Base-by-base conservation (phyloP, 1,140 invertebrate species). In the Pseudomyrmex concolor region DNA sequence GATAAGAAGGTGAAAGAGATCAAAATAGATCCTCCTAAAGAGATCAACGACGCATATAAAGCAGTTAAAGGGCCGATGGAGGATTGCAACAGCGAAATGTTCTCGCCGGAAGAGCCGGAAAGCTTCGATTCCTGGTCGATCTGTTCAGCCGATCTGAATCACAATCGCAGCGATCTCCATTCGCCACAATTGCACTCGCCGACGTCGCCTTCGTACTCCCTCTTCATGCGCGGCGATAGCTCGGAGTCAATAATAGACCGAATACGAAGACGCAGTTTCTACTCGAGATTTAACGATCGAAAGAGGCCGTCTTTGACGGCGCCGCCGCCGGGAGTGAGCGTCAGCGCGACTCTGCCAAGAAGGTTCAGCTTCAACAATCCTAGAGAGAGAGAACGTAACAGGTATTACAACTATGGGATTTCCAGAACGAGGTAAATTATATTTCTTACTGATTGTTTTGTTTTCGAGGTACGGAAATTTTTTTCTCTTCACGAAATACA, bases 251-350 rank as follows among this genome's bases (percentile, higher is more conserved):
- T 98, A 12, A 96, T 96, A 50, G 97, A 98, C 89, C 95, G 98
- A 85, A 98, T 98, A 83, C 95, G 97, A 86, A 95, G 98, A 19
- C 98, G 98, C 91, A 98, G 97, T 91, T 98, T 97, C 93, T 98
- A 98, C 90, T 96, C 96, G 4, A 95, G 97, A 77, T 98, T 98
- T 90, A 98, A 98, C 89, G 97, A 97, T 88, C 96, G 97, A 88
- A 97, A 96, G 60, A 95, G 96, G 72, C 91, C 88, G 17, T 93
- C 92, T 7, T 17, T 94, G 17, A 92, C 90, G 2, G 85, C 90
- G 2, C 83, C 92, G 0, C 86, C 92, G 25, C 88, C 93, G 1
- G 89, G 92, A 25, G 72, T 90, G 0, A 93, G 90, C 25, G 34
- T 34, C 4, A 60, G 84, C 57, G 81, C 89, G 2, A 93, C 92